Evolutionary conservation across 2,888 invertebrate genomes (phyloP), one percentile per base, ranked within the genome.

Genomic region (Ichneumoninae sp.): DNA sequence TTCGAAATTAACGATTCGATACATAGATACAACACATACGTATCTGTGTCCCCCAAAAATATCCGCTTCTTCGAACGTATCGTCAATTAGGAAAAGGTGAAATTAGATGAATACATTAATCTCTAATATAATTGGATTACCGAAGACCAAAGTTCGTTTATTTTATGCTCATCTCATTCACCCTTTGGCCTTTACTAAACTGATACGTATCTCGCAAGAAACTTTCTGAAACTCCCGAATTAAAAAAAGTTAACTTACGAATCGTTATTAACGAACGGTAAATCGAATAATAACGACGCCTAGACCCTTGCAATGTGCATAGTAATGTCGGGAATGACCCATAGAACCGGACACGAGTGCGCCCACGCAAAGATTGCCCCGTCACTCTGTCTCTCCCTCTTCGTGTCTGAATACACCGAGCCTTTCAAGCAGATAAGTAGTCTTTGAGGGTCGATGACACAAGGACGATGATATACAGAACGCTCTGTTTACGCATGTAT

Each of bases 361-460:
- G 60, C 78, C 72, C 82, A 74, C 78, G 69, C 62, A 4, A 69
- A 78, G 60, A 78, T 78, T 62, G 71, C 60, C 71, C 47, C 70
- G 77, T 72, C 71, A 60, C 52, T 66, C 57, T 50, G 30, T 44
- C 44, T 77, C 26, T 70, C 10, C n/a, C 33, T 19, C 16, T 44
- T 69, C 50, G n/a, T 26, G 52, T 5, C 74, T 50, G 62, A 69
- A 62, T 62, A 62, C 52, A 62, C 36, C 52, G 44, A 50, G 68
- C 50, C 66, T 74, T 22, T 70, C 69, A 65, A 62, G 36, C 62
- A 19, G 65, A 74, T 74, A 68, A 62, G 69, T 47, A 40, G 77
- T 71, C 75, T 78, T 83, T 52, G 52, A 54, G 74, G 69, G 62
- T 79, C 82, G 74, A 78, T 65, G 78, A 79, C 82, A 75, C 69